Conservation (phyloP, 2,888 invertebrate species). For the Andrena minutula region DNA sequence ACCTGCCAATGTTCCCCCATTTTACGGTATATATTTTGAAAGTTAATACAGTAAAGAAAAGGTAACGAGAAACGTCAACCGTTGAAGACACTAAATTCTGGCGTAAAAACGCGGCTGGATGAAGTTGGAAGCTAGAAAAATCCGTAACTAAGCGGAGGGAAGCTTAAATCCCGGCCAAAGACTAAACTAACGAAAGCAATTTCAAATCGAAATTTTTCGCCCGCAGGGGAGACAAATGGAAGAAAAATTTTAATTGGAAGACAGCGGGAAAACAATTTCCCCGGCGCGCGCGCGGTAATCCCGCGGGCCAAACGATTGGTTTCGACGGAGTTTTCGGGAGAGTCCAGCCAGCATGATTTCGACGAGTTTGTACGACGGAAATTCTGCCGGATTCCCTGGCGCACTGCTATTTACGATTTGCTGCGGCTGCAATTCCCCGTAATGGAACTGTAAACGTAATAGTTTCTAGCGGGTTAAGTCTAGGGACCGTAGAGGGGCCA, state of each 20-base stretch:
- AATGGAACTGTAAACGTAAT: too few species aligned
- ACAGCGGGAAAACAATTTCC: constrained; percentile 19
- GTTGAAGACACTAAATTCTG: constrained; percentile 16
- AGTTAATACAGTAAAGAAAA: background rate
- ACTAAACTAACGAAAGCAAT: constrained; percentile 43
- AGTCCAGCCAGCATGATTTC: background rate
- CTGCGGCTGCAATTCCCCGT: too few species aligned
- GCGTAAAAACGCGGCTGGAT: constrained; percentile 16
- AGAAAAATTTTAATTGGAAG: constrained; percentile 49
- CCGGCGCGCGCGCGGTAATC: background rate
- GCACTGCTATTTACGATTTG: too few species aligned
- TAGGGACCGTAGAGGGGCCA: too few species aligned
- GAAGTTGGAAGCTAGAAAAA: constrained; percentile 5
- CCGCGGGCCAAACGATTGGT: background rate
- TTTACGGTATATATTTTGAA: too few species aligned
- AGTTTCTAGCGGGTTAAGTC: too few species aligned
- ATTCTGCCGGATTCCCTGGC: too few species aligned
- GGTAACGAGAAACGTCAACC: background rate
- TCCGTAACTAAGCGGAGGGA: background rate
- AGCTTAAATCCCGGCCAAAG: constrained; percentile 21
- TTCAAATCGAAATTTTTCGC: constrained; percentile 46
- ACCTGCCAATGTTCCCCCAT: too few species aligned
- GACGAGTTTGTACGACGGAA: too few species aligned
- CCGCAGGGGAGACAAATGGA: constrained; percentile 24
- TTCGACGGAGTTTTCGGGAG: background rate